Base-by-base conservation (phyloP, 2,888 invertebrate genomes). In the Platycnemis pennipes region DNA sequence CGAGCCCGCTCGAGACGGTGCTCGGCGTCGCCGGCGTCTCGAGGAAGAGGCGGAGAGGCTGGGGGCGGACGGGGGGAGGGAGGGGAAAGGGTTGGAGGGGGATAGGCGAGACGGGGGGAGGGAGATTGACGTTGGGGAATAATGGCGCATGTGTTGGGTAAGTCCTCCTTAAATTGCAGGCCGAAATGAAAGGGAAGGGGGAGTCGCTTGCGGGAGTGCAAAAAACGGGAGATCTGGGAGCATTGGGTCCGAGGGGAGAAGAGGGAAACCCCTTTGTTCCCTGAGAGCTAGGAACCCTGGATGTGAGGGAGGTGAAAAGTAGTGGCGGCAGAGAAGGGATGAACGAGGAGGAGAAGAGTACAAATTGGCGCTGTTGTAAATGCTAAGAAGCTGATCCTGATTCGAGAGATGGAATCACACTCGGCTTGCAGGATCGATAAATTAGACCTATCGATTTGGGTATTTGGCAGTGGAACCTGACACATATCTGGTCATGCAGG, bases 121-220 rank as follows among this genome's bases (percentile, higher is more conserved):
- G n/a, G n/a, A 11, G 31, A 77, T 77, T 13, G 77, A 77, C 77
- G 31, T 37, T 13, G 77, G 77, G 77, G 16, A 77, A 77, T 77
- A 77, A 77, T 77, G 77, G 11, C 77, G 77, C 37, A 77, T 37
- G 77, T 77, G 77, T 77, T 37, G 77, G 89, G 31, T 53, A 53
- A 53, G 89, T 42, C 37, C 89, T 56, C 53, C 37, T 31, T 37
- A 89, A 89, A 89, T 89, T 89, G 89, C 89, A 16, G 16, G 56
- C 89, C 89, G 42, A 89, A 89, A 89, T 89, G 89, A 89, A 56
- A 89, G 89, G 89, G 46, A 37, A 89, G 53, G 89, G 53, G 22
- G n/a, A n/a, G 37, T 37, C 89, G 53, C 53, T 89, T 56, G n/a
- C 22, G 89, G 53, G n/a, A 42, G 88, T 45, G 46, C 19, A 49